phyloP scores from a whole-genome alignment of 1,140 invertebrate species.

The Euwallacea fornicatus region DNA sequence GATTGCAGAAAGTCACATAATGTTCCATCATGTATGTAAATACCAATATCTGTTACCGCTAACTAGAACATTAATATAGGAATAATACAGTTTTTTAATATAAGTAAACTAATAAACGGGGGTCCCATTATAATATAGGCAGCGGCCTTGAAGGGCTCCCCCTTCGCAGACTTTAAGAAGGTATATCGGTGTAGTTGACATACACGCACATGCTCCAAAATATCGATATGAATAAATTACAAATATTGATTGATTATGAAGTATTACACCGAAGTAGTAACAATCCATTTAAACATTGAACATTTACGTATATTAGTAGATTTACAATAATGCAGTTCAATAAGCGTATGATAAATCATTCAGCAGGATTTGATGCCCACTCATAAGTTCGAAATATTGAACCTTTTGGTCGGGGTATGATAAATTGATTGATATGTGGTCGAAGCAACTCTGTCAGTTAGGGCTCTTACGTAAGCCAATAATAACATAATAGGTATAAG shows the following conservation, averaged over 20 bases:
- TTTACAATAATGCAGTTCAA: neutral
- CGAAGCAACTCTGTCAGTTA: too few species aligned
- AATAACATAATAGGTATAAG: too few species aligned
- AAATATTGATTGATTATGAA: neutral
- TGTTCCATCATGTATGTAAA: neutral
- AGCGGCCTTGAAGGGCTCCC: too few species aligned
- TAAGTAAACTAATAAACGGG: neutral
- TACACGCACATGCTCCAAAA: neutral
- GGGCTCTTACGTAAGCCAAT: too few species aligned
- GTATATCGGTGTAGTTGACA: neutral
- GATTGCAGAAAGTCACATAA: neutral
- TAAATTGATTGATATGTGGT: too few species aligned
- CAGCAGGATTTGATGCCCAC: neutral
- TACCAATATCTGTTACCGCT: neutral
- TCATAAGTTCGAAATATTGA: neutral
- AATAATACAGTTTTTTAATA: neutral
- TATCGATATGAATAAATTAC: neutral
- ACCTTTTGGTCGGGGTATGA: too few species aligned
- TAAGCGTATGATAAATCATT: slow-evolving; percentile 2
- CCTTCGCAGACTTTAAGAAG: neutral
- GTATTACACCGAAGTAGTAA: neutral
- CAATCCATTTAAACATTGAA: slow-evolving; percentile 2
- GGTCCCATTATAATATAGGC: too few species aligned
- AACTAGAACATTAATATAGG: neutral
- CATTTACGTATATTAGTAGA: slow-evolving; percentile 1